These are phyloP conservation scores for Tiliqua scincoides DNA, from an alignment of 2,113 vertebrate species.

Conservation along the genomic window DNA sequence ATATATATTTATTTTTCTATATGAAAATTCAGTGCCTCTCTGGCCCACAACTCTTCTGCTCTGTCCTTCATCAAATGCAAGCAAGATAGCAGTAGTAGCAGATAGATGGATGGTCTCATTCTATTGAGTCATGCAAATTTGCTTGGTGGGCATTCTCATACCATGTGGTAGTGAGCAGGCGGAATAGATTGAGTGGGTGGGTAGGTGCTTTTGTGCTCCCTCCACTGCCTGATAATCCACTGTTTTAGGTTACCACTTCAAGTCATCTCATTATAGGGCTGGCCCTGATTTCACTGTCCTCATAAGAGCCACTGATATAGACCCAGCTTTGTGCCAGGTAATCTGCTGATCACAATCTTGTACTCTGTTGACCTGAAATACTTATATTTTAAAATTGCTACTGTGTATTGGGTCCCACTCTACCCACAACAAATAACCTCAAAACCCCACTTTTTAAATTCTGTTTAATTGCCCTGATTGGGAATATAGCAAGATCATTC, in stretches of 20 bases:
- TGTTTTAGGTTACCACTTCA: no score
- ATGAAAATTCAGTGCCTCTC: no score
- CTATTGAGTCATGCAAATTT: no score
- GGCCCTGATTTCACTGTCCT: background rate
- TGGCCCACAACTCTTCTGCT: no score
- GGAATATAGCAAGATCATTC: background rate
- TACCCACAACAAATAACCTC: background rate
- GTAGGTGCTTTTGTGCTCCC: background rate
- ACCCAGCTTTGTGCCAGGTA: background rate
- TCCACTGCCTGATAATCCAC: no score
- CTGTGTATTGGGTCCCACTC: background rate
- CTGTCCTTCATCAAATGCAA: no score
- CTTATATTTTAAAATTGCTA: background rate
- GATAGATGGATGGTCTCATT: no score
- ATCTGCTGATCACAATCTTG: background rate
- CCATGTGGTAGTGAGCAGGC: no score
- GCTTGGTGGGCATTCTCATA: no score
- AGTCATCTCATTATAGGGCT: no score
- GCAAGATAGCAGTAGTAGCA: no score
- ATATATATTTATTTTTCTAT: no score
- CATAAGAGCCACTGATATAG: background rate
- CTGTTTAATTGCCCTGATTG: background rate
- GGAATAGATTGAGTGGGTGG: background rate
- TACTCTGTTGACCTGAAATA: background rate
- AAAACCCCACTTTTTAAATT: background rate